Conservation (phyloP, 2,797 vertebrate genomes). For the Tolypeutes matacus region DNA sequence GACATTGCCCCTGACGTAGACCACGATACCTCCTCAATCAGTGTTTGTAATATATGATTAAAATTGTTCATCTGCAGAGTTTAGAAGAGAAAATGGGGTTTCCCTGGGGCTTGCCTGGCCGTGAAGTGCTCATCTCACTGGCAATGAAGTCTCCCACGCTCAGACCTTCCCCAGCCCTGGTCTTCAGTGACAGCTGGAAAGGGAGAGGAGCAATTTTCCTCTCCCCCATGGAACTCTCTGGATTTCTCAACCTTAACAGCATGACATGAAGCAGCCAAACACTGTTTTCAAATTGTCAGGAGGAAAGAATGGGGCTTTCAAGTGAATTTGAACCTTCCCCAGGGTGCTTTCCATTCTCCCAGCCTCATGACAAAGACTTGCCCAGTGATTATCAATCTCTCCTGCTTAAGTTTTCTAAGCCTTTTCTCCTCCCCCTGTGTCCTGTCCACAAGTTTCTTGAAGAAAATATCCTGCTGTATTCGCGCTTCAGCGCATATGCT, state of each 20-base stretch:
- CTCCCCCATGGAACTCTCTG: background rate
- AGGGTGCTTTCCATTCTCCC: background rate
- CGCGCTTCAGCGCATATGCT: background rate
- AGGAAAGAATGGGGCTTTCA: background rate
- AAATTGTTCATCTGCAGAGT: background rate
- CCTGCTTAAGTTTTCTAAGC: background rate
- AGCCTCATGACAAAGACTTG: background rate
- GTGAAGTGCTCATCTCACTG: background rate
- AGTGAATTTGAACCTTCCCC: background rate
- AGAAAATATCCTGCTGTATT: constrained; percentile 32
- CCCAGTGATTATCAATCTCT: background rate
- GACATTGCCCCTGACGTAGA: background rate
- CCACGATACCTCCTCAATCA: background rate
- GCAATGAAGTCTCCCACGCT: background rate
- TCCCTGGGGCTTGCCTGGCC: background rate
- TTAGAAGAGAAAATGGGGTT: background rate
- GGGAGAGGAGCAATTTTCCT: background rate
- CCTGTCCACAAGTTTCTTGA: constrained; percentile 27
- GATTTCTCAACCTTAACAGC: background rate
- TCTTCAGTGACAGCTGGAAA: background rate
- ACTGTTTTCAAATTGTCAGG: constrained; percentile 16
- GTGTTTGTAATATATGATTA: no score
- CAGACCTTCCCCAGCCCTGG: background rate
- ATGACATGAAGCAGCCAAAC: constrained; percentile 10
- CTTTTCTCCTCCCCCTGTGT: background rate